Evolutionary conservation across 2,797 vertebrate species (phyloP), one percentile per base, ranked within the genome.

Genomic region (Chiloscyllium punctatum): DNA sequence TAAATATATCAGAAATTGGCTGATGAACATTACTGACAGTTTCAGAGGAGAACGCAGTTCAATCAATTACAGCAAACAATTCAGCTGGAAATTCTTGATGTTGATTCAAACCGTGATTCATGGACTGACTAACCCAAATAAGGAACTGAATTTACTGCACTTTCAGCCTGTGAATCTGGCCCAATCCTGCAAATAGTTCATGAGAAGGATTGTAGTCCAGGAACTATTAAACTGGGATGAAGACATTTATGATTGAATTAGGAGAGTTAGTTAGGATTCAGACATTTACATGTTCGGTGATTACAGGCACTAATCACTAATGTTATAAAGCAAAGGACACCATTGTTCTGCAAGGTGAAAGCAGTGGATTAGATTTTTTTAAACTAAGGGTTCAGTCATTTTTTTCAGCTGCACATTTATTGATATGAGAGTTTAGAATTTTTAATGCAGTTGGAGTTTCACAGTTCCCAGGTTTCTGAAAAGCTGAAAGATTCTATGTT

Each of bases 31-130:
- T 66, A 15, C 53, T 66, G 57, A 91, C 33, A 66, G 25, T n/a
- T 91, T 16, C 11, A 66, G 3, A 13, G 15, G 30, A 33, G 88
- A 91, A 66, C 66, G 88, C 53, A 91, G 88, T 57, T 7, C 21
- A 53, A 66, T 91, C 57, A 91, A 91, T 91, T n/a, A 91, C 57
- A 91, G 53, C 53, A 91, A 91, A 91, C 15, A n/a, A 33, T 9
- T 91, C 88, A 37, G 4, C 57, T 91, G 88, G 88, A 91, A 66
- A 91, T 91, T 91, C 88, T 91, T 66, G 57, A 91, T 23, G 33
- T 91, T 37, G 88, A n/a, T 91, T 91, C 88, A 91, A 66, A 66
- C 25, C 8, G 30, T 91, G 53, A 91, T 66, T 91, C 88, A 66
- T 57, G n/a, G 53, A 33, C 88, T 91, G 30, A 66, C 88, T 57